A percentile compares a stretch with the other conserved stretches of the same genome.
These are phyloP conservation scores for Danio jaintianensis DNA, from an alignment of 2,797 vertebrate genomes.

Conservation along the genomic window DNA sequence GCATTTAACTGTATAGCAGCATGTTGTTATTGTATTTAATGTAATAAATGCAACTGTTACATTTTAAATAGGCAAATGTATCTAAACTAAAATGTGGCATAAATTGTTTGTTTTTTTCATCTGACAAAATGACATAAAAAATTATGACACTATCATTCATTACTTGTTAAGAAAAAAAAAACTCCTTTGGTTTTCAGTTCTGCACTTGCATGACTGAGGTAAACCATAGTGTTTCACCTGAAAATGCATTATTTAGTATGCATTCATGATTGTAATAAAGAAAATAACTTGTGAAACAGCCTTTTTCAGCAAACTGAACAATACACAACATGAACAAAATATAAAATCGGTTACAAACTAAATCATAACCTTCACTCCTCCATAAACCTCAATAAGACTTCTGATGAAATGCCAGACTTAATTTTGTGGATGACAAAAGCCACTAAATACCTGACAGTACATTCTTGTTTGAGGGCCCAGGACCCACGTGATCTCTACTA, in stretches of 20 bases:
- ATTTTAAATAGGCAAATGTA: not conserved
- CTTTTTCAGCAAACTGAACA: not conserved
- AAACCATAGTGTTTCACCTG: slow-evolving; percentile 16
- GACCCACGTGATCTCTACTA: slow-evolving; percentile 61
- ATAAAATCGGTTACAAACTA: not conserved
- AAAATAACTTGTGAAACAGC: not conserved
- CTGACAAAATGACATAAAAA: not conserved
- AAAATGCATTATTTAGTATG: not conserved
- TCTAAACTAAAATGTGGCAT: not conserved
- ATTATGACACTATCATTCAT: not conserved
- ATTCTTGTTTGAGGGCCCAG: slow-evolving; percentile 47
- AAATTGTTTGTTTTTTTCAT: not conserved
- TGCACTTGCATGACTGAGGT: not conserved
- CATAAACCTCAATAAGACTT: slow-evolving; percentile 2
- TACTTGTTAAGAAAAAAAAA: slow-evolving; percentile 14
- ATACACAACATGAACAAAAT: not conserved
- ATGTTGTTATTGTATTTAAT: not conserved
- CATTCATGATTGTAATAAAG: not conserved
- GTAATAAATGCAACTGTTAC: not conserved
- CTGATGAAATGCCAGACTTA: slow-evolving; percentile 61
- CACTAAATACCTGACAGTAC: slow-evolving; percentile 61
- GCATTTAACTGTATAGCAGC: not conserved
- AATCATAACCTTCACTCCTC: slow-evolving; percentile 2
- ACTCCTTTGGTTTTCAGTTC: slow-evolving; percentile 1
- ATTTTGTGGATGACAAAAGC: slow-evolving; percentile 61